These are phyloP conservation scores for Proterorhinus semilunaris DNA, from an alignment of 2,113 vertebrate species.

Conservation along the genomic window DNA sequence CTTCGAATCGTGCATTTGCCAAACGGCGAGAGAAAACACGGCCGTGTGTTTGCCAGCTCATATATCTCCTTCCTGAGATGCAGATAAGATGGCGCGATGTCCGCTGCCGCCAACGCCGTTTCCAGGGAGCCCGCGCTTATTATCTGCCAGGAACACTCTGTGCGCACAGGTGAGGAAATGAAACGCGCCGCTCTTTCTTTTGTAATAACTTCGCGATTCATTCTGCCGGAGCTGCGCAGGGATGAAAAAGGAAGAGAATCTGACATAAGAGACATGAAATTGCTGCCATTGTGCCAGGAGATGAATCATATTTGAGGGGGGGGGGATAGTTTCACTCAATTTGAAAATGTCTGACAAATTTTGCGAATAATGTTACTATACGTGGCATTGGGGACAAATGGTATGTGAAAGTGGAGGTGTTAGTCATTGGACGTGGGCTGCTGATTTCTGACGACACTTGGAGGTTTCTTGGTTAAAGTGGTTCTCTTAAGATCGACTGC, in stretches of 20 bases:
- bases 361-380: not conserved
- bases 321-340: not conserved
- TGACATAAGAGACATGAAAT: constrained; percentile 16
- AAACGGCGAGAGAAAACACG: not conserved
- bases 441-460: not conserved
- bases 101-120: constrained; percentile 19
- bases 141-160: constrained; percentile 54
- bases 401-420: not conserved
- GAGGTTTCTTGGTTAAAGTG: not conserved
- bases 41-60: constrained; percentile 25
- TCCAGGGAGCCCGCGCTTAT: constrained; percentile 28
- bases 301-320: not conserved
- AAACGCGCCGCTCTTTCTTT: constrained; percentile 42
- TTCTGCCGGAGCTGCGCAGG: not conserved
- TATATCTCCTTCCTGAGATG: constrained; percentile 39
- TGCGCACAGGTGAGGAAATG: constrained; percentile 60
- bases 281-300: not conserved
- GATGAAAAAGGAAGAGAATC: not conserved
- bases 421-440: not conserved
- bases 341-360: not conserved
- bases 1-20: not conserved
- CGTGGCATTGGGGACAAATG: not conserved
- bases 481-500: not conserved
- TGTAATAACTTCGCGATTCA: constrained; percentile 41
- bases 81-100: constrained; percentile 40